Base-by-base conservation (phyloP, 1,140 invertebrate species). In the Drosophila ogumai region DNA sequence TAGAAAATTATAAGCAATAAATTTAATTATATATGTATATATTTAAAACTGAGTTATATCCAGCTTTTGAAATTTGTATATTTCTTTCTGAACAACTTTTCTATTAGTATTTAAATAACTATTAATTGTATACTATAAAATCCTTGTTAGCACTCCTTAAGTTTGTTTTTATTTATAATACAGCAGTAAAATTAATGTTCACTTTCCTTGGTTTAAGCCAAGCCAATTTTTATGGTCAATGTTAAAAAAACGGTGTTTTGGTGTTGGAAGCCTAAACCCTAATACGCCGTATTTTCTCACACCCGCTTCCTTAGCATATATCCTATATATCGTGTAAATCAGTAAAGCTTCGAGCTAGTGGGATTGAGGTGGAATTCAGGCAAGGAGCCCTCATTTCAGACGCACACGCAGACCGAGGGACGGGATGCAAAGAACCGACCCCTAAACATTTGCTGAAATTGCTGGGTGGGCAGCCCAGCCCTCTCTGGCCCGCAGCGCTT, bases 371-470 rank as follows among this genome's bases (percentile, higher is more conserved):
- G 38, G 36, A 56, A 52, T 60, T 73, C 54, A 28, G 55, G 36
- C 58, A 69, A 66, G 75, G 59, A 64, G 59, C 75, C 75, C 68
- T 61, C 75, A 74, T 82, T 78, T 77, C 50, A 46, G 66, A 19
- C 12, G 46, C 69, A 65, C 40, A 78, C 19, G n/a, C 32, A 8
- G 13, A n/a, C 31, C 36, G 6, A 28, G 13, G 36, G 34, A 19
- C 41, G 58, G 40, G 19, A 9, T 22, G 43, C 31, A 25, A 32
- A 38, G 28, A 25, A 25, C 47, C 47, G 54, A 47, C 25, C 58
- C 65, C 75, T 43, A 69, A 78, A 44, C 75, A 77, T 71, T 72
- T 75, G 66, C 58, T 63, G 22, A 71, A 75, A 78, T 79, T 78
- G 65, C 63, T 46, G 44, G 38, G 40, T 52, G 44, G 38, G 28